Percentiles rank a stretch among this genome's conserved stretches.
These are phyloP conservation scores for Microcebus lehilahytsara DNA, from an alignment of 2,113 vertebrate genomes.

Conservation along the genomic window DNA sequence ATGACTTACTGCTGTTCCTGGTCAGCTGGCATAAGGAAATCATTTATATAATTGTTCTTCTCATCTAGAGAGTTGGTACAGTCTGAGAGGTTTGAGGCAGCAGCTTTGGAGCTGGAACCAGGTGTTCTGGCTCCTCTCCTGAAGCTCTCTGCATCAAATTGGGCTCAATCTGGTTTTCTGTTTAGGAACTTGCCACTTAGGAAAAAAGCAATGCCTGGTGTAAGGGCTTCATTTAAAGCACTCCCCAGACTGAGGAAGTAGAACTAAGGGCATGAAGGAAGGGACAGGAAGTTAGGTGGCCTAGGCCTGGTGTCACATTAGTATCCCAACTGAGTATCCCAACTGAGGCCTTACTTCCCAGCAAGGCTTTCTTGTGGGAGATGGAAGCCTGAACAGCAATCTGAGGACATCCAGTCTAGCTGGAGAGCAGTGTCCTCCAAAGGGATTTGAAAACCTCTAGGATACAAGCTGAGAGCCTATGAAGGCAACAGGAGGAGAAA, in stretches of 20 bases:
- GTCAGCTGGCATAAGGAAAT: not conserved
- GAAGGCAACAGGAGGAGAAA: not conserved
- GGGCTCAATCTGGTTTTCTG: not conserved
- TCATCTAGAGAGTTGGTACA: not conserved
- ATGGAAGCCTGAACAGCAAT: not conserved
- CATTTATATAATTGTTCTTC: not conserved
- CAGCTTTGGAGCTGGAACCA: not conserved
- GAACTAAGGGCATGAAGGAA: not conserved
- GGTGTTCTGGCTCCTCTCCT: not conserved
- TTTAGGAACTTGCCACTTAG: not conserved
- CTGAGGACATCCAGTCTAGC: not conserved
- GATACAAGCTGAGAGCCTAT: not conserved
- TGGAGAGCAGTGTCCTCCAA: no score
- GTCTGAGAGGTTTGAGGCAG: not conserved
- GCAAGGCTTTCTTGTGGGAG: not conserved
- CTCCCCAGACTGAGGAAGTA: not conserved
- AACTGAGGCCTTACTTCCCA: not conserved
- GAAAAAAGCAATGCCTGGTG: not conserved
- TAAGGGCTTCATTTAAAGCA: not conserved
- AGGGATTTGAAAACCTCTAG: not conserved
- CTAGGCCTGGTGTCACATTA: not conserved
- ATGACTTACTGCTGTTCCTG: not conserved
- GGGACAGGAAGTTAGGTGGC: not conserved
- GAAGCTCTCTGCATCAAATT: not conserved
- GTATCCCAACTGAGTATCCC: not conserved